Evolutionary conservation across 2,797 vertebrate species (phyloP).

Genomic region (Mormyrus hasselquistii): DNA sequence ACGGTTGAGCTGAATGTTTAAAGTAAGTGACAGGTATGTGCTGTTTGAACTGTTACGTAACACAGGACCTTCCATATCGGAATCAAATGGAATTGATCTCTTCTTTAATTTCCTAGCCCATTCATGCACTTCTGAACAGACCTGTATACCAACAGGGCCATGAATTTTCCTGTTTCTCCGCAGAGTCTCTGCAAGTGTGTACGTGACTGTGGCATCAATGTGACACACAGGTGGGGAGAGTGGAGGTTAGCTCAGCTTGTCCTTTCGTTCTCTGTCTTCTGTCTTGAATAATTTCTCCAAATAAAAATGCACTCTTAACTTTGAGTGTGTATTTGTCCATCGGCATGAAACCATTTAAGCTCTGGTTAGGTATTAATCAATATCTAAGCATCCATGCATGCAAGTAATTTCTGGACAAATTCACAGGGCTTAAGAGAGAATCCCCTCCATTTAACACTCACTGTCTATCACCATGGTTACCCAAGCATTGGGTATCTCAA

Average conservation of each 20-base stretch:
- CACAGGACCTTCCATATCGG: not conserved
- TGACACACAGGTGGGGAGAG: conserved; percentile 30
- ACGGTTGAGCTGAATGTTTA: not conserved
- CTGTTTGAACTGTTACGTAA: not conserved
- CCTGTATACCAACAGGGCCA: not conserved
- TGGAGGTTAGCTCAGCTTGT: not conserved
- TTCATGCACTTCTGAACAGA: not conserved
- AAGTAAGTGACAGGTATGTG: not conserved
- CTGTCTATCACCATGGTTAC: conserved; percentile 8
- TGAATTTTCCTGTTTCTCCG: conserved; percentile 1
- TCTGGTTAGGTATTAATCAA: not conserved
- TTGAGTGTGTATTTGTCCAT: not conserved
- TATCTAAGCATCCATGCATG: not conserved
- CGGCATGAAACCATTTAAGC: not conserved
- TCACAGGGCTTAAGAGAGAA: conserved; percentile 1
- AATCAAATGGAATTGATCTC: not conserved
- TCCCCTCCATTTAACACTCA: not conserved
- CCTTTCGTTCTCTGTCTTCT: not conserved
- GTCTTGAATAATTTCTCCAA: not conserved
- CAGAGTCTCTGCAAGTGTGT: not conserved
- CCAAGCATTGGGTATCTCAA: not conserved
- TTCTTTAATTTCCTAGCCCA: not conserved
- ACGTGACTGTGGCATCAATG: conserved; percentile 34
- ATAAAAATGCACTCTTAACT: not conserved
- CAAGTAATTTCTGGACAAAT: not conserved